Percentiles rank a stretch among this genome's conserved stretches.
Conservation (phyloP, 2,113 vertebrate species). For the Origma solitaria region DNA sequence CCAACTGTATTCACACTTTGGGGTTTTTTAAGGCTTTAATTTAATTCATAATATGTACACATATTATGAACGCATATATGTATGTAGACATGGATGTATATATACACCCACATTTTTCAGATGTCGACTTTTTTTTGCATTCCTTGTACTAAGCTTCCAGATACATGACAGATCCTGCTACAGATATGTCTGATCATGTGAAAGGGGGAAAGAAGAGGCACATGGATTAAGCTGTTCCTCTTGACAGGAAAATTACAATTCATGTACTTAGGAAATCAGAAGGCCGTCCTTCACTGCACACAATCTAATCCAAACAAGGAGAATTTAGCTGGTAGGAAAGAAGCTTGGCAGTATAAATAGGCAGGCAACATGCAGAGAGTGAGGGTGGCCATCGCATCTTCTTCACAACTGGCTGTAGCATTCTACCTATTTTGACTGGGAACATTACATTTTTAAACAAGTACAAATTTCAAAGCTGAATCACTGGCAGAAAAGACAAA, state of each 20-base stretch:
- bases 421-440: background rate
- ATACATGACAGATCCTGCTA: background rate
- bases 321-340: background rate
- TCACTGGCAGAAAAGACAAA: background rate
- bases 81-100: too few species aligned
- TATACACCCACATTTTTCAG: background rate
- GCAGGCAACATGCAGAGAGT: background rate
- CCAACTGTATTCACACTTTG: background rate
- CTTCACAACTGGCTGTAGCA: background rate
- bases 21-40: background rate
- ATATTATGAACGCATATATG: background rate
- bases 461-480: background rate
- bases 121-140: background rate
- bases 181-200: background rate
- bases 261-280: background rate
- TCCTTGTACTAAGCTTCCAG: background rate
- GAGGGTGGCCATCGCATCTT: background rate
- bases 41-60: too few species aligned
- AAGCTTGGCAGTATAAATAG: background rate
- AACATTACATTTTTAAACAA: background rate
- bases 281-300: background rate
- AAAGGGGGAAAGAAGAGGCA: background rate
- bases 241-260: background rate
- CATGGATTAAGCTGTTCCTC: background rate
- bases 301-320: background rate